Evolutionary conservation across 2,113 vertebrate genomes (phyloP), one percentile per base, ranked within the genome.

Genomic region (Macquaria ambigua): DNA sequence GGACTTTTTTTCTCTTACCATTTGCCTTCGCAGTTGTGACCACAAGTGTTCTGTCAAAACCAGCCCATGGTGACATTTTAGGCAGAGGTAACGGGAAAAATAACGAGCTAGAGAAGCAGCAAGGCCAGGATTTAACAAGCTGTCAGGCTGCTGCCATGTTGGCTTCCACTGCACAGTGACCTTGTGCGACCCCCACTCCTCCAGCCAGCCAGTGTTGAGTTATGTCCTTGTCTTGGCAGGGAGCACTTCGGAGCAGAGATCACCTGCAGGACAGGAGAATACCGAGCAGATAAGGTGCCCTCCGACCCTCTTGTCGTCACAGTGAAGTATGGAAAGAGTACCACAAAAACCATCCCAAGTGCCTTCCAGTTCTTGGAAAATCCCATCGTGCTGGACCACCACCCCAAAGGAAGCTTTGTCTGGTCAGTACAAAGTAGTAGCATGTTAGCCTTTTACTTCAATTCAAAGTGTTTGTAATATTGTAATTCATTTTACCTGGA

Each of bases 341-440:
- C 95, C 75, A 70, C 9, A 0, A 93, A 58, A 21, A 66, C 0
- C 72, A 86, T 95, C 72, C 8, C 25, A 21, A 66, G 8, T 14
- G 67, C 0, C 8, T 97, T 97, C 95, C 92, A 84, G 25, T 99
- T 97, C 86, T 90, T 94, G 11, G 96, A 96, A 71, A 98, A 99
- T 75, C 98, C 98, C 0, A 93, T 85, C 1, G 91, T 99, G 63
- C 81, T 81, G 48, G 95, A 95, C 81, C 96, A 98, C 52, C 86
- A 94, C 1, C 98, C 98, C 0, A 93, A 94, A 80, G 93, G 88
- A 31, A 99, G 98, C 94, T 98, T 99, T 48, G 94, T 94, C 89
- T 98, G 98, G 98, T 99, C 88, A 91, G 82, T 58, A 86, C 87
- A 2, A 52, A 48, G 23, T 21, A 43, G 2, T 48, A 61, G 8